Evolutionary conservation across 2,113 vertebrate species (phyloP).

Genomic region (Heteronetta atricapilla): DNA sequence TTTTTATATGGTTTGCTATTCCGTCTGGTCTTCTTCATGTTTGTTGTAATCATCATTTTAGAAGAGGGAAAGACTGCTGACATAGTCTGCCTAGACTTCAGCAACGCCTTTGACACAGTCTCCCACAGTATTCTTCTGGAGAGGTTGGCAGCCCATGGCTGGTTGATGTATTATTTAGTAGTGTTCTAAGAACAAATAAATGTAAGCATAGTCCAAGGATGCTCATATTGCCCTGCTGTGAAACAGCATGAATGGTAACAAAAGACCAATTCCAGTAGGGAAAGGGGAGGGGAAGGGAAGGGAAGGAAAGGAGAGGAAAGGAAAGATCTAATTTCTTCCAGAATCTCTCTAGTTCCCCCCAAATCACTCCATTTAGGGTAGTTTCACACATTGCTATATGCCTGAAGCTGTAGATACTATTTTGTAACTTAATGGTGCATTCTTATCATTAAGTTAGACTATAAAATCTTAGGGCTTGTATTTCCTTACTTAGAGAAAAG

Average conservation of each 20-base stretch:
- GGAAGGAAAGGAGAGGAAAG: neutral
- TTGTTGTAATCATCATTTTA: neutral
- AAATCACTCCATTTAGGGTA: neutral
- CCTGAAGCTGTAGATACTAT: neutral
- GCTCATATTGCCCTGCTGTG: neutral
- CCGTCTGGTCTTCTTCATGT: neutral
- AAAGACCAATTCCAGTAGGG: neutral
- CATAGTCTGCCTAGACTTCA: no score
- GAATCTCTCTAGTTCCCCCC: neutral
- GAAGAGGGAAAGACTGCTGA: no score
- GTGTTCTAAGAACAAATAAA: neutral
- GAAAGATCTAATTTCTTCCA: neutral
- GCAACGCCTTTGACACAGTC: no score
- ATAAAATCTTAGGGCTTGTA: neutral
- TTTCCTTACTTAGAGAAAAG: neutral
- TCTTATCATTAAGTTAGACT: neutral
- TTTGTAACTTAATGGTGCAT: neutral
- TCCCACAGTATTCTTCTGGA: no score
- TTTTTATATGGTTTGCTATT: neutral
- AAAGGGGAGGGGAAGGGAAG: neutral
- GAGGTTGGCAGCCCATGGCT: neutral
- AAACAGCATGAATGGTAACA: neutral
- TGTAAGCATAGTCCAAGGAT: neutral
- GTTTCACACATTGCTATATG: neutral
- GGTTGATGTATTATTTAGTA: neutral